Conservation (phyloP, 1,140 invertebrate species). For the Listronotus bonariensis region DNA sequence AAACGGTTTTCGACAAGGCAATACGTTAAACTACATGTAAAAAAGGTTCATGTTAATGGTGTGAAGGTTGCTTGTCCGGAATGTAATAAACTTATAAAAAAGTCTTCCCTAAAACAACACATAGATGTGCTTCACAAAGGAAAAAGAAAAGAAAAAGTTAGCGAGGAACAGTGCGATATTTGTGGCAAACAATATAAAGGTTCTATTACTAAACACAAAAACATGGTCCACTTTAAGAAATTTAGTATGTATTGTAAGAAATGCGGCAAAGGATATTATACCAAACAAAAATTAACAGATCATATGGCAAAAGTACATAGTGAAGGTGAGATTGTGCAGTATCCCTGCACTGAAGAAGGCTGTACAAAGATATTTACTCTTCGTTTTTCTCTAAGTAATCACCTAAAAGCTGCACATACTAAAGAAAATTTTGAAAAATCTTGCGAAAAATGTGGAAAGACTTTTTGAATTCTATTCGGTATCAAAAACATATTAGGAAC, state of each 20-base stretch:
- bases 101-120: too few species aligned
- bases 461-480: too few species aligned
- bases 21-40: too few species aligned
- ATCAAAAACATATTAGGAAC: background rate
- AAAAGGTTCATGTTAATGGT: too few species aligned
- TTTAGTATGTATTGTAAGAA: constrained; percentile 10
- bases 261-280: constrained; percentile 8
- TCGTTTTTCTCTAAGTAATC: constrained; percentile 7
- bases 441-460: too few species aligned
- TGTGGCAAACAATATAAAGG: constrained; percentile 24
- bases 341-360: background rate
- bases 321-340: background rate
- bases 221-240: constrained; percentile 13
- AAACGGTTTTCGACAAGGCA: too few species aligned
- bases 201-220: constrained; percentile 24
- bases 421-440: too few species aligned
- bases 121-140: too few species aligned
- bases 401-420: background rate
- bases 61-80: too few species aligned
- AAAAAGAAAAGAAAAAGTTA: too few species aligned
- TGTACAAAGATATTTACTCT: constrained; percentile 17
- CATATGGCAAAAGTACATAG: constrained; percentile 54
- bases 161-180: constrained; percentile 11
- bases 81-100: too few species aligned
- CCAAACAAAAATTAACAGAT: constrained; percentile 50